Evolutionary conservation across 2,113 vertebrate species (phyloP).

Genomic region (Phrynosoma blainvillii): DNA sequence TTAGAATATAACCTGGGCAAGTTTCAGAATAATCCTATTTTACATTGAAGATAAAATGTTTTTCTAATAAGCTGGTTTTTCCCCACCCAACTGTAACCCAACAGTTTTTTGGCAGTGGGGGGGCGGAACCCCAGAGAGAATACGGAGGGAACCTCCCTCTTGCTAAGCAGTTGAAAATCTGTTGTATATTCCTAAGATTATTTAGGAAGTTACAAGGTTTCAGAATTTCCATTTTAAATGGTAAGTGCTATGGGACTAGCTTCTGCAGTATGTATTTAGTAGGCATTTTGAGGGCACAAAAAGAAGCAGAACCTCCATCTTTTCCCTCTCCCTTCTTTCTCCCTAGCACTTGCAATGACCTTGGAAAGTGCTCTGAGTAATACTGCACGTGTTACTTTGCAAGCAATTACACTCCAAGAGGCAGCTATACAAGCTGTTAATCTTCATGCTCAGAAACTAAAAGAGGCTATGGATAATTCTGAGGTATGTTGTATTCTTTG

Average conservation of each 20-base stretch:
- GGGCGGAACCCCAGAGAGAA: no score
- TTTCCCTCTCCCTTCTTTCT: conserved; percentile 15
- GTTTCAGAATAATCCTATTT: background rate
- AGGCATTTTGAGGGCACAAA: background rate
- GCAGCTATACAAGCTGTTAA: conserved; percentile 87
- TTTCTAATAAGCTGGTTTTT: no score
- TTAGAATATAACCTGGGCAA: background rate
- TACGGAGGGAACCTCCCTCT: background rate
- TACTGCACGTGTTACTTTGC: conserved; percentile 83
- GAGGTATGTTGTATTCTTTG: conserved; percentile 76
- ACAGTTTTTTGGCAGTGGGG: background rate
- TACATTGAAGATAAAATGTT: background rate
- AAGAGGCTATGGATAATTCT: conserved; percentile 90
- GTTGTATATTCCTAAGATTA: background rate
- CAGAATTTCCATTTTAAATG: background rate
- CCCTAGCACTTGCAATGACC: conserved; percentile 80
- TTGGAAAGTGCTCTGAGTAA: conserved; percentile 84
- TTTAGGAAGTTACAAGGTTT: background rate
- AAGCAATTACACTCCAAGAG: conserved; percentile 90
- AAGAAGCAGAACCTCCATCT: background rate
- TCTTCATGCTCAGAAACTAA: conserved; percentile 83
- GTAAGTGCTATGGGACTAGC: background rate
- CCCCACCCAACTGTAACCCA: background rate
- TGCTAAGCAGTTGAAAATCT: background rate
- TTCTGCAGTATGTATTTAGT: background rate